phyloP scores from a whole-genome alignment of 2,113 vertebrate species.

The Muscicapa adusta region DNA sequence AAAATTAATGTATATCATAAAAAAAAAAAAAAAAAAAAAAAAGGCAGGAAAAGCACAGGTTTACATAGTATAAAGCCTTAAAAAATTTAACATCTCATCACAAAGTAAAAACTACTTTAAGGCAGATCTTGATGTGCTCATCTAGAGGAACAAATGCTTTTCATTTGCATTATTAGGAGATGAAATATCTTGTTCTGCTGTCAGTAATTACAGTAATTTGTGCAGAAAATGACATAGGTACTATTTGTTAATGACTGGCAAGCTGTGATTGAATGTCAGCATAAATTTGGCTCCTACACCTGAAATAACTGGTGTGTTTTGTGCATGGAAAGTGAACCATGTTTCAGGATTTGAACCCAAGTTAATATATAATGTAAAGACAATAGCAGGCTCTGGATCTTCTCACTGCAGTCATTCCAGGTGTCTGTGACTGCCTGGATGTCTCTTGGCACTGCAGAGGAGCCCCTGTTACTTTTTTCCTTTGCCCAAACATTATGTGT shows the following conservation, averaged over 20 bases:
- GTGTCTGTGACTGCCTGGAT: background rate
- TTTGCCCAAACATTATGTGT: background rate
- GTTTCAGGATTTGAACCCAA: background rate
- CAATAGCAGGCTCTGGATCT: background rate
- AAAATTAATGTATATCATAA: too few species aligned
- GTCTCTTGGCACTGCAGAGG: background rate
- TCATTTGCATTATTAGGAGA: background rate
- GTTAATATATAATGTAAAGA: background rate
- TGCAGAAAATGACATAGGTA: background rate
- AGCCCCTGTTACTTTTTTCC: background rate
- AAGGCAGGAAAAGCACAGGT: background rate
- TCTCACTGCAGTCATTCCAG: background rate
- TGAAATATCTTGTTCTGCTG: background rate
- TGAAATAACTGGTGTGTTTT: background rate
- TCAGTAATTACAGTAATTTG: conserved; percentile 20
- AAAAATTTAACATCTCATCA: background rate
- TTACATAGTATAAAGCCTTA: background rate
- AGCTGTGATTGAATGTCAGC: background rate
- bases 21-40: too few species aligned
- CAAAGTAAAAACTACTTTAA: background rate
- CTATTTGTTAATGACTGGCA: background rate
- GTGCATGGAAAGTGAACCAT: background rate
- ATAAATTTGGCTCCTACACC: background rate
- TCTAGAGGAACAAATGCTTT: background rate
- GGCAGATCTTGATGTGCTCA: background rate